Percentiles rank a stretch among this genome's conserved stretches.
Evolutionary conservation across 2,888 invertebrate species (phyloP).

Genomic region (Heliconius aoede): DNA sequence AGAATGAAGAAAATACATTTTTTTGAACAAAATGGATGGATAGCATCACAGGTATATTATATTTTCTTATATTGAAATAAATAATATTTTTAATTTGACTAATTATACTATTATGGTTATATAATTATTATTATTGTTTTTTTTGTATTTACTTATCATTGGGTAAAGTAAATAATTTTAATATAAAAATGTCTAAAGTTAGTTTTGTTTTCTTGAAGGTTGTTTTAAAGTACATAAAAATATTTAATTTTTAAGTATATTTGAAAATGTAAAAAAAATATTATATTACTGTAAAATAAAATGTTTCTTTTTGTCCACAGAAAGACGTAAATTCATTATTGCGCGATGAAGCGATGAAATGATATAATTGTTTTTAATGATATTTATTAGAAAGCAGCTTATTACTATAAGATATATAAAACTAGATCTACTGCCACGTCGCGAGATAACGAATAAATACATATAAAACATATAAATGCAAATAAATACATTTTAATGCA

Average conservation of each 20-base stretch:
- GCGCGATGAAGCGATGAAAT: constrained; percentile 35
- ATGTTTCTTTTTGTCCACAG: constrained; percentile 36
- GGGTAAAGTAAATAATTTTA: too few relatives aligned
- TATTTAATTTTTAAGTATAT: too few relatives aligned
- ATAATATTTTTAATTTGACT: too few relatives aligned
- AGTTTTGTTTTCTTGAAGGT: too few relatives aligned
- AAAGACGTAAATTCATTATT: constrained; percentile 38
- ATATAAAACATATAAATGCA: constrained; percentile 7
- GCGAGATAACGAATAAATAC: background rate
- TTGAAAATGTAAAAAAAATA: too few relatives aligned
- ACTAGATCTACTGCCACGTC: constrained; percentile 1
- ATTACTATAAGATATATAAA: constrained; percentile 46
- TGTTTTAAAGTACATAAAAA: too few relatives aligned
- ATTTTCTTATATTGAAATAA: background rate
- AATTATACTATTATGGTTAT: too few relatives aligned
- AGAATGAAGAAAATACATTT: constrained; percentile 67
- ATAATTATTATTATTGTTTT: too few relatives aligned
- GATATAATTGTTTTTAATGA: constrained; percentile 38
- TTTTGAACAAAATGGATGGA: constrained; percentile 82
- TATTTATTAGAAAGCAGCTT: constrained; percentile 42
- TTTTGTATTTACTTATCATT: too few relatives aligned
- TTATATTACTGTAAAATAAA: background rate
- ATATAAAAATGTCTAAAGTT: too few relatives aligned
- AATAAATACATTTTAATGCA: background rate
- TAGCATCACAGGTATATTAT: constrained; percentile 64